A percentile compares a stretch with the other conserved stretches of the same genome.
Evolutionary conservation across 2,113 vertebrate genomes (phyloP).

Genomic region (Corydoras sp.): DNA sequence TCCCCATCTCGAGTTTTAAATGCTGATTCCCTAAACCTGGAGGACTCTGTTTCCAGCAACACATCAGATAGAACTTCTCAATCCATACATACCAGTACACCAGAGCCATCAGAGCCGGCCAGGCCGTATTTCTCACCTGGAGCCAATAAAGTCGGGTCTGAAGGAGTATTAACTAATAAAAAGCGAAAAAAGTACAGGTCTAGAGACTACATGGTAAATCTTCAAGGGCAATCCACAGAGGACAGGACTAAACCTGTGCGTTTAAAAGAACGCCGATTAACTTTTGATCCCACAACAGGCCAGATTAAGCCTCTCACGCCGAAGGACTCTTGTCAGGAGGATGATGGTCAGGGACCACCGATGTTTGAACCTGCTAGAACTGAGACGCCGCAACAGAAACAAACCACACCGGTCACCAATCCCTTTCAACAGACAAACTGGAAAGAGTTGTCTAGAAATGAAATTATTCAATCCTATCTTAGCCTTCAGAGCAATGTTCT

Average conservation of each 20-base stretch:
- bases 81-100: conserved; percentile 61
- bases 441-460: conserved; percentile 93
- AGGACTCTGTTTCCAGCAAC: conserved; percentile 65
- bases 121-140: conserved; percentile 66
- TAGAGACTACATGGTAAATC: conserved; percentile 85
- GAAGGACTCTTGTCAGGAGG: conserved; percentile 81
- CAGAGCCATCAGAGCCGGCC: conserved; percentile 59
- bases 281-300: conserved; percentile 93
- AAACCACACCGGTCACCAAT: conserved; percentile 73
- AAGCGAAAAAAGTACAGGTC: conserved; percentile 88
- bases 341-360: conserved; percentile 59
- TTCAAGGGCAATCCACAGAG: conserved; percentile 82
- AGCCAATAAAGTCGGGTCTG: conserved; percentile 67
- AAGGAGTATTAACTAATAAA: conserved; percentile 70
- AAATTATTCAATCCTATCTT: conserved; percentile 98
- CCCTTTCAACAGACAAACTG: conserved; percentile 98
- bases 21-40: conserved; percentile 63
- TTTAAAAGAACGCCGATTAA: conserved; percentile 97
- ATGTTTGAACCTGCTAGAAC: conserved; percentile 73
- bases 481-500: conserved; percentile 95
- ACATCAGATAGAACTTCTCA: conserved; percentile 62
- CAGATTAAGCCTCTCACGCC: conserved; percentile 93
- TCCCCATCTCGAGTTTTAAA: conserved; percentile 67
- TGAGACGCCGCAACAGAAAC: conserved; percentile 72
- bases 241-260: conserved; percentile 86